phyloP scores from a whole-genome alignment of 2,797 vertebrate genomes.

The Manis javanica region DNA sequence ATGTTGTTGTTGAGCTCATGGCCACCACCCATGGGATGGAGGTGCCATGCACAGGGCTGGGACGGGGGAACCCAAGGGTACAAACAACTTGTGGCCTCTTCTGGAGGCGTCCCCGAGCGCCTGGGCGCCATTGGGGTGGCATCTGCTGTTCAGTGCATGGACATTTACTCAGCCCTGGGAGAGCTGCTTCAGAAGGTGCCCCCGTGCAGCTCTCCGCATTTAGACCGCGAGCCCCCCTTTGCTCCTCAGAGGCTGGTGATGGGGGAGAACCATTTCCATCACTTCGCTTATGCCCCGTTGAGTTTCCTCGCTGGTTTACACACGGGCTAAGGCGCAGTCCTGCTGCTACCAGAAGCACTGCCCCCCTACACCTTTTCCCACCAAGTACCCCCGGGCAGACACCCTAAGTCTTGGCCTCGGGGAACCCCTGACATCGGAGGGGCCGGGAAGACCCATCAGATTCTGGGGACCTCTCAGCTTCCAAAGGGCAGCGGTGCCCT shows the following conservation, averaged over 20 bases:
- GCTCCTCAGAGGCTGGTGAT: neutral
- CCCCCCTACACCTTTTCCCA: too few relatives aligned
- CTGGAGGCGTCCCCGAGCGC: neutral
- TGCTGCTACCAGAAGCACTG: neutral
- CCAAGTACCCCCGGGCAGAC: neutral
- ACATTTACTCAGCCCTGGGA: rapidly evolving
- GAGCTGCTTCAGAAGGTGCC: neutral
- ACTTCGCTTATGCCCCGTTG: too few relatives aligned
- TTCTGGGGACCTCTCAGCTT: neutral
- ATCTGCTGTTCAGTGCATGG: neutral
- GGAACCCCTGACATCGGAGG: neutral
- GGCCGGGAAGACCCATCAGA: neutral
- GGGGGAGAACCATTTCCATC: rapidly evolving
- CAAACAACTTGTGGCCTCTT: neutral
- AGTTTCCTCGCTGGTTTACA: neutral
- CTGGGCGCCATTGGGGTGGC: neutral
- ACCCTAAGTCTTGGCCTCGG: neutral
- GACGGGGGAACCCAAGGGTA: rapidly evolving
- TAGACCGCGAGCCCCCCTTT: rapidly evolving
- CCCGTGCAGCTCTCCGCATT: too few relatives aligned
- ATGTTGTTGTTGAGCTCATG: neutral
- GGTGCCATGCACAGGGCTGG: rapidly evolving
- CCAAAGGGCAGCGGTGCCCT: neutral
- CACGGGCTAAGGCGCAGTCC: neutral
- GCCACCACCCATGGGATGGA: too few relatives aligned